Percentiles rank a stretch among this genome's conserved stretches.
These are phyloP conservation scores for Atopsyche davidsoni DNA, from an alignment of 1,140 invertebrate genomes.

Conservation along the genomic window DNA sequence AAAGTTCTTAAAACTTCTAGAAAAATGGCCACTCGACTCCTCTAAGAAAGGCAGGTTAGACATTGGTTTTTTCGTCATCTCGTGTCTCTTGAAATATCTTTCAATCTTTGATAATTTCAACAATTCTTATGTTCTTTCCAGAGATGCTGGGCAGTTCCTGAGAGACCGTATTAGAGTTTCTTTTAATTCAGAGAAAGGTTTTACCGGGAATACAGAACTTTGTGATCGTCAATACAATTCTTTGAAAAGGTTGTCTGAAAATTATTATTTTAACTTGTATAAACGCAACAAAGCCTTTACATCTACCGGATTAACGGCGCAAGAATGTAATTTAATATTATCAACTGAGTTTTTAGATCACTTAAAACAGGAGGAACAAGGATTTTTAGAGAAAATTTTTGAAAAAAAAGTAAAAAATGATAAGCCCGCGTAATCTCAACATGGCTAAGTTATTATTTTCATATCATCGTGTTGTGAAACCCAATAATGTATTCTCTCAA, in stretches of 20 bases:
- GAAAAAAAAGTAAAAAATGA: slow-evolving; percentile 34
- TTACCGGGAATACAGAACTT: slow-evolving; percentile 48
- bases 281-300: slow-evolving; percentile 50
- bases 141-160: slow-evolving; percentile 71
- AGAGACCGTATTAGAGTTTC: slow-evolving; percentile 60
- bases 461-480: slow-evolving; percentile 8
- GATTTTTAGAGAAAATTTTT: slow-evolving; percentile 47
- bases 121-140: slow-evolving; percentile 44
- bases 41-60: slow-evolving; percentile 65
- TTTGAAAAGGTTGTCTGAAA: slow-evolving; percentile 63
- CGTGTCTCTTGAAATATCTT: slow-evolving; percentile 6
- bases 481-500: neutral
- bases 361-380: slow-evolving; percentile 53
- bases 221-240: slow-evolving; percentile 62
- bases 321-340: slow-evolving; percentile 65
- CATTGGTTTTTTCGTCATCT: slow-evolving; percentile 27
- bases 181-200: slow-evolving; percentile 55
- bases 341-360: slow-evolving; percentile 64
- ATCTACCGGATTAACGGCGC: slow-evolving; percentile 59
- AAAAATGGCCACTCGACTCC: slow-evolving; percentile 73
- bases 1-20: slow-evolving; percentile 65
- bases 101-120: slow-evolving; percentile 2
- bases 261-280: slow-evolving; percentile 64
- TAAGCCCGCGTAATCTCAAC: slow-evolving; percentile 33
- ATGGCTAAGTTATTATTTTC: no score